Evolutionary conservation across 2,888 invertebrate genomes (phyloP).

Genomic region (Electrophaes corylata): DNA sequence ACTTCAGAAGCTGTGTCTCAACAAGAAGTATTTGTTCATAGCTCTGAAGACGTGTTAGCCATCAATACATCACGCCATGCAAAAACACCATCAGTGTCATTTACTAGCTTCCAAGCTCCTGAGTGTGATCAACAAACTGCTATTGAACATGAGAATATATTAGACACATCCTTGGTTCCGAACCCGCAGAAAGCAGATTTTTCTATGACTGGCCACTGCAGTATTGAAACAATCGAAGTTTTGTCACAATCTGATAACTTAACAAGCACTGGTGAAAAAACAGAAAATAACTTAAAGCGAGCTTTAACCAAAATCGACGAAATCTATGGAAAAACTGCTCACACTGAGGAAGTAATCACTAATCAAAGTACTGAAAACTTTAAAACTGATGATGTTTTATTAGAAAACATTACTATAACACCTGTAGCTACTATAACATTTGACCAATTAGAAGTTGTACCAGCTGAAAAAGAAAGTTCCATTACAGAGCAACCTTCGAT

Average conservation of each 20-base stretch:
- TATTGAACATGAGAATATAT: slow-evolving; percentile 84
- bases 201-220: slow-evolving; percentile 72
- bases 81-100: slow-evolving; percentile 70
- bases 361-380: slow-evolving; percentile 63
- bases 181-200: slow-evolving; percentile 70
- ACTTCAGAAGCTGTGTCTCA: slow-evolving; percentile 84
- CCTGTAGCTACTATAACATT: slow-evolving; percentile 69
- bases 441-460: slow-evolving; percentile 76
- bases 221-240: slow-evolving; percentile 82
- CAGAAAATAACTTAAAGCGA: slow-evolving; percentile 60
- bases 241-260: slow-evolving; percentile 81
- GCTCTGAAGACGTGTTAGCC: slow-evolving; percentile 67
- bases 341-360: slow-evolving; percentile 64
- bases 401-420: slow-evolving; percentile 52
- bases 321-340: slow-evolving; percentile 71
- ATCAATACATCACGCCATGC: slow-evolving; percentile 48
- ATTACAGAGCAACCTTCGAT: slow-evolving; percentile 53
- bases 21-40: slow-evolving; percentile 80
- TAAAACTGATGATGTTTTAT: slow-evolving; percentile 48
- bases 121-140: slow-evolving; percentile 82
- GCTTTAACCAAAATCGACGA: slow-evolving; percentile 66
- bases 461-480: slow-evolving; percentile 79
- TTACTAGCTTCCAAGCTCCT: slow-evolving; percentile 82
- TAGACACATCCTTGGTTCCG: slow-evolving; percentile 63
- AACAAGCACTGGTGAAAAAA: slow-evolving; percentile 60